Conservation (phyloP, 2,888 invertebrate genomes). For the Lamellibrachia columna region DNA sequence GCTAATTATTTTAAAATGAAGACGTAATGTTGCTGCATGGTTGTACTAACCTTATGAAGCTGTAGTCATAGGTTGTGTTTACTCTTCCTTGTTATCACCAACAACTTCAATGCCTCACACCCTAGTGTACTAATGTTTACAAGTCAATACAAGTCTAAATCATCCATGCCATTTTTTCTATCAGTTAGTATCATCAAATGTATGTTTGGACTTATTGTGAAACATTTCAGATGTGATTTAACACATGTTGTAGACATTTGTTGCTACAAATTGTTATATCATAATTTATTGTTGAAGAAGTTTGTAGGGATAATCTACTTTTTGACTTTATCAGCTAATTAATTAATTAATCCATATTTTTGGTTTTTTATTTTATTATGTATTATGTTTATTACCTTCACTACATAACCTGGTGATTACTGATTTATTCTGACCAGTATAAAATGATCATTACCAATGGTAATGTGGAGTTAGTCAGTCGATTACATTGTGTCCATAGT, state of each 20-base stretch:
- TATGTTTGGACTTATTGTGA: neutral
- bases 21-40: neutral
- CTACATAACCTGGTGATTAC: too few relatives aligned
- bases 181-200: slow-evolving; percentile 7
- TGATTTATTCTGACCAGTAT: too few relatives aligned
- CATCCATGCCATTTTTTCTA: neutral
- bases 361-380: neutral
- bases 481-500: too few relatives aligned
- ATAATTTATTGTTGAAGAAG: neutral
- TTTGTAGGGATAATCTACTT: neutral
- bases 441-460: too few relatives aligned
- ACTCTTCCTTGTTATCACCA: neutral
- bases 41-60: neutral
- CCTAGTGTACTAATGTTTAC: neutral
- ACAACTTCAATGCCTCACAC: too few relatives aligned
- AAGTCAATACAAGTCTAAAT: neutral
- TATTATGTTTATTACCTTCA: neutral
- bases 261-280: neutral
- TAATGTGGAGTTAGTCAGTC: too few relatives aligned
- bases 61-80: neutral
- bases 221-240: neutral
- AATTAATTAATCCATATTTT: neutral
- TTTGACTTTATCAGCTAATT: neutral
- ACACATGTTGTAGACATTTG: neutral
- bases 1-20: neutral